Conservation (phyloP, 1,140 invertebrate species). For the Anadara kagoshimensis region DNA sequence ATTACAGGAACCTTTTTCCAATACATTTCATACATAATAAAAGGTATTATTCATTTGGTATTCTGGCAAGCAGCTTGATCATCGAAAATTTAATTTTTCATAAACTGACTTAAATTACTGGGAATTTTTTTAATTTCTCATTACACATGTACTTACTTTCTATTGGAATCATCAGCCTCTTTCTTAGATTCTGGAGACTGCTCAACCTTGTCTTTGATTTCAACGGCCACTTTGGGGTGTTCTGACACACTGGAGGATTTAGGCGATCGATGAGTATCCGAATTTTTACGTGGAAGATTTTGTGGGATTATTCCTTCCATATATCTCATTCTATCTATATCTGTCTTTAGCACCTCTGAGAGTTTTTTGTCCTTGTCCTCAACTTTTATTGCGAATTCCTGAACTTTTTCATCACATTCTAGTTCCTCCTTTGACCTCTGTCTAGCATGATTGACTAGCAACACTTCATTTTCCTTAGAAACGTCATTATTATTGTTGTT, state of each 20-base stretch:
- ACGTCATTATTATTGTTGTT: slow-evolving; percentile 1
- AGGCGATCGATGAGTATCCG: slow-evolving; percentile 1
- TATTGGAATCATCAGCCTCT: no score
- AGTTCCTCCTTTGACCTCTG: slow-evolving; percentile 84
- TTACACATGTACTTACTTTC: no score
- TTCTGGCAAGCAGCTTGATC: no score
- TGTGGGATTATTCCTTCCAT: slow-evolving; percentile 82
- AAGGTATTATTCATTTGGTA: no score
- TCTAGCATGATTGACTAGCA: slow-evolving; percentile 45
- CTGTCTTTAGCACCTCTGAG: slow-evolving; percentile 77
- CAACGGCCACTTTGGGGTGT: no score
- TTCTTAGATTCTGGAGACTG: no score
- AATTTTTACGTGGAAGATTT: slow-evolving; percentile 3
- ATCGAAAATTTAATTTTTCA: no score
- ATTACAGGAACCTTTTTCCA: no score
- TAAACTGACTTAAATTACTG: no score
- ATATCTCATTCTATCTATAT: slow-evolving; percentile 86
- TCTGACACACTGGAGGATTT: slow-evolving; percentile 13
- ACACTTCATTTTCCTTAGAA: slow-evolving; percentile 23
- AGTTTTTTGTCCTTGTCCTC: slow-evolving; percentile 72
- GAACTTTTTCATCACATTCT: slow-evolving; percentile 85
- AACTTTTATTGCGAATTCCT: slow-evolving; percentile 83
- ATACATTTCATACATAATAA: no score
- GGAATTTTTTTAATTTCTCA: no score
- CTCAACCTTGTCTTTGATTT: no score